phyloP scores from a whole-genome alignment of 2,888 invertebrate species.

The Sarcophaga variegata region DNA sequence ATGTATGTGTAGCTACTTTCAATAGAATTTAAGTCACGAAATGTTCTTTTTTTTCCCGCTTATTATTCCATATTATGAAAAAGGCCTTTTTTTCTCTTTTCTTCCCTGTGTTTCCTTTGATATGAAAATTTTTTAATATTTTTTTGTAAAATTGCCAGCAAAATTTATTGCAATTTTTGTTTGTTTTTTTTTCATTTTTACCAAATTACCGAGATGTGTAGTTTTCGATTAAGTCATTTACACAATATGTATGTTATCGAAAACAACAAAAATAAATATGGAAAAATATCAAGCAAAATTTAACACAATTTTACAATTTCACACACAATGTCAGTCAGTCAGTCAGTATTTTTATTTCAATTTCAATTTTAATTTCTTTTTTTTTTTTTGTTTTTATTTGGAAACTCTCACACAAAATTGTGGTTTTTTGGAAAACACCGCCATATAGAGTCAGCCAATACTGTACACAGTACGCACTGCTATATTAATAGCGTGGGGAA shows the following conservation, averaged over 20 bases:
- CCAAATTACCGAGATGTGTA: not conserved
- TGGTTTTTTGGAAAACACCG: too few species aligned
- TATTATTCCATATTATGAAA: not conserved
- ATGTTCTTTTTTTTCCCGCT: too few species aligned
- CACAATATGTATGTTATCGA: not conserved
- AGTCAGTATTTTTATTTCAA: not conserved
- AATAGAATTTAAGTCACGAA: not conserved
- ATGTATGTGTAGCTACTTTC: not conserved
- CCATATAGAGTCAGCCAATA: too few species aligned
- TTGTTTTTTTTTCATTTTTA: too few species aligned
- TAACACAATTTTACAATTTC: not conserved
- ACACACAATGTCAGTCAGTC: not conserved
- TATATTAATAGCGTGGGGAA: too few species aligned
- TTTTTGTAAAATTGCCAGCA: not conserved
- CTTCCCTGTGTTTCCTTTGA: not conserved
- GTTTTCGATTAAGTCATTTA: not conserved
- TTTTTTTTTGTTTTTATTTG: too few species aligned
- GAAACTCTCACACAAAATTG: too few species aligned
- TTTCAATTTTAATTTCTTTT: not conserved
- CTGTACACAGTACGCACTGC: too few species aligned
- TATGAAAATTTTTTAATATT: not conserved
- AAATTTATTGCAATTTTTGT: not conserved
- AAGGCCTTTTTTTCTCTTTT: not conserved
- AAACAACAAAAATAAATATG: not conserved
- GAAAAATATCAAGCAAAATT: not conserved